Conservation (phyloP, 1,140 invertebrate species). For the Eriosoma lanigerum region DNA sequence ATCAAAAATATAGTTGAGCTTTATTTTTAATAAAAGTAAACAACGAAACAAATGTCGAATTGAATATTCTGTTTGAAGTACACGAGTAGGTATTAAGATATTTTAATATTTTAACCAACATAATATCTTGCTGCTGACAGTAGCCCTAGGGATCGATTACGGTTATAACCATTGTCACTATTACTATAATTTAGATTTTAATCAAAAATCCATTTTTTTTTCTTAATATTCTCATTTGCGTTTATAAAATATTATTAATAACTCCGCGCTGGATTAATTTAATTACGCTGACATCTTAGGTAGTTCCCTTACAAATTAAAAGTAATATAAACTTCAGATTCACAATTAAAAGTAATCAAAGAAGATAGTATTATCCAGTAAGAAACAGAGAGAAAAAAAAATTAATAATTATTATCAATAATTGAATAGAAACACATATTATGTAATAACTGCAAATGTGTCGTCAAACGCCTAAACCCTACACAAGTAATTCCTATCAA, state of each 20-base stretch:
- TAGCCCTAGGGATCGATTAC: background rate
- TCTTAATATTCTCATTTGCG: background rate
- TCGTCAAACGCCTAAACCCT: background rate
- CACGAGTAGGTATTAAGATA: background rate
- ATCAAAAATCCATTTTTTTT: slow-evolving; percentile 12
- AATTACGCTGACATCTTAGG: background rate
- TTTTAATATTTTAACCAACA: slow-evolving; percentile 37
- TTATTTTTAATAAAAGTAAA: background rate
- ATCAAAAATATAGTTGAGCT: background rate
- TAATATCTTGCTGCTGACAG: background rate
- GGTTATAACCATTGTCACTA: background rate
- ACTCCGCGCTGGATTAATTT: background rate
- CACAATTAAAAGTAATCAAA: background rate
- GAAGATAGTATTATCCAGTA: too few species aligned
- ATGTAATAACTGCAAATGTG: background rate
- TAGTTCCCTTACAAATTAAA: background rate
- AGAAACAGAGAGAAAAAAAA: too few species aligned
- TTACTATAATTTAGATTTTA: slow-evolving; percentile 1
- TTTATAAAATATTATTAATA: background rate
- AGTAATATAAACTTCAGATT: background rate
- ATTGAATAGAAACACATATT: too few species aligned
- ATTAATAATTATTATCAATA: too few species aligned
- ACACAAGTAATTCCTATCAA: background rate
- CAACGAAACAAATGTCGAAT: too few species aligned
- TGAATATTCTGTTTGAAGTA: background rate